A percentile compares a stretch with the other conserved stretches of the same genome.
Conservation (phyloP, 2,888 invertebrate species). For the Marronus borbonicus region DNA sequence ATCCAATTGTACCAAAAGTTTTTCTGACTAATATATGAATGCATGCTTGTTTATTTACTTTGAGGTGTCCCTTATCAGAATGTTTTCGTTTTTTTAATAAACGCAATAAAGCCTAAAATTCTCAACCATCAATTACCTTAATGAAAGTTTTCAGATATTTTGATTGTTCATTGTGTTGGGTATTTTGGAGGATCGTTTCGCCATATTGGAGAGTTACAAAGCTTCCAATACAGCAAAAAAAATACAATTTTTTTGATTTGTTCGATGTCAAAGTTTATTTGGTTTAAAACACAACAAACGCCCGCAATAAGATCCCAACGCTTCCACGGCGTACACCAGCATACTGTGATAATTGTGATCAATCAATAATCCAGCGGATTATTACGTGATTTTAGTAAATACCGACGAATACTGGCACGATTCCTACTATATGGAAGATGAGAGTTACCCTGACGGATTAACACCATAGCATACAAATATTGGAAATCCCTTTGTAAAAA, state of each 20-base stretch:
- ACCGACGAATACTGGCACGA: slow-evolving; percentile 6
- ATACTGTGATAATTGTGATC: slow-evolving; percentile 19
- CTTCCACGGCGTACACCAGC: neutral
- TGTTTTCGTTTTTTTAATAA: no score
- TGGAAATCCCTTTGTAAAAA: neutral
- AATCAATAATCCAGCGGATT: slow-evolving; percentile 1
- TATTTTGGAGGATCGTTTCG: slow-evolving; percentile 14
- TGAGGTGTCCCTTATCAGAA: no score
- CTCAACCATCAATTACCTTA: no score
- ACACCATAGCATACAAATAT: slow-evolving; percentile 20
- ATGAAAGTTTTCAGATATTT: no score
- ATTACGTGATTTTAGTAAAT: slow-evolving; percentile 33
- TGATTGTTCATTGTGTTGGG: neutral
- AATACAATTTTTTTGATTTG: slow-evolving; percentile 10
- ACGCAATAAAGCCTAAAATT: no score
- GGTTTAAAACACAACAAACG: neutral
- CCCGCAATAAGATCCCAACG: neutral
- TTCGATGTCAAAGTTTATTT: slow-evolving; percentile 24
- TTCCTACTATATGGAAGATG: slow-evolving; percentile 21
- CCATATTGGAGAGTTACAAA: slow-evolving; percentile 41
- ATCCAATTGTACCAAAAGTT: no score
- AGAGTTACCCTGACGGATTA: slow-evolving; percentile 31
- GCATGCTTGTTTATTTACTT: no score
- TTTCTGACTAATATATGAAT: no score
- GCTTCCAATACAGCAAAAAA: slow-evolving; percentile 19